A percentile compares a stretch with the other conserved stretches of the same genome.
Evolutionary conservation across 2,888 invertebrate species (phyloP).

Genomic region (Calliopum simillimum): DNA sequence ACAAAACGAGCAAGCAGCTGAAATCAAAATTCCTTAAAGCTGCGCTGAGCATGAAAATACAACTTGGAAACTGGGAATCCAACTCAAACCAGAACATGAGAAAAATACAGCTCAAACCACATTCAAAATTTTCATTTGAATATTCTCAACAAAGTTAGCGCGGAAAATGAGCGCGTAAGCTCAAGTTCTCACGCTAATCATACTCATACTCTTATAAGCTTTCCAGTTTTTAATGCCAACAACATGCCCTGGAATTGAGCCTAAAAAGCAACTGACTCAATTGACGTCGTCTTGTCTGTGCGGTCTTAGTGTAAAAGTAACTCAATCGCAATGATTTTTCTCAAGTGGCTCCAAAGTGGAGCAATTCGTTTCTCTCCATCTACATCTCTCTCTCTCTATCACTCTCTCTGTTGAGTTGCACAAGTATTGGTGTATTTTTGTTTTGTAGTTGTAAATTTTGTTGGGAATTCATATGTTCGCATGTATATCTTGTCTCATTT

Average conservation of each 20-base stretch:
- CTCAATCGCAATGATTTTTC: neutral
- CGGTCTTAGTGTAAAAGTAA: neutral
- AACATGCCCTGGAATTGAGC: neutral
- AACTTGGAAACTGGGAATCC: too few species aligned
- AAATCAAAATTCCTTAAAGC: too few species aligned
- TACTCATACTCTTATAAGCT: too few species aligned
- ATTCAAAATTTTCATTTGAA: too few species aligned
- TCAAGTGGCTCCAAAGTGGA: neutral
- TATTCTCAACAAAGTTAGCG: too few species aligned
- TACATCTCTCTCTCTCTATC: conserved; percentile 1
- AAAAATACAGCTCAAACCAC: too few species aligned
- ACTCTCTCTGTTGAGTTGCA: neutral
- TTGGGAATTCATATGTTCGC: conserved; percentile 9
- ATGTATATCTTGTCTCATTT: neutral
- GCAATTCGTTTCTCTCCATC: neutral
- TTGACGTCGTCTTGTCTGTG: conserved; percentile 36
- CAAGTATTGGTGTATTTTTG: conserved; percentile 3
- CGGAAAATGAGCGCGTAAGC: too few species aligned
- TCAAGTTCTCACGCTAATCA: too few species aligned
- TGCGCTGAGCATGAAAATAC: too few species aligned
- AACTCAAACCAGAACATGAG: too few species aligned
- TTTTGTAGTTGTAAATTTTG: conserved; percentile 14
- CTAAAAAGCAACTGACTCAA: conserved; percentile 3
- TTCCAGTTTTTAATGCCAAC: too few species aligned
- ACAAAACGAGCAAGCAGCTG: too few species aligned